Conservation (phyloP, 2,888 invertebrate genomes). For the Reticulitermes lucifugus region DNA sequence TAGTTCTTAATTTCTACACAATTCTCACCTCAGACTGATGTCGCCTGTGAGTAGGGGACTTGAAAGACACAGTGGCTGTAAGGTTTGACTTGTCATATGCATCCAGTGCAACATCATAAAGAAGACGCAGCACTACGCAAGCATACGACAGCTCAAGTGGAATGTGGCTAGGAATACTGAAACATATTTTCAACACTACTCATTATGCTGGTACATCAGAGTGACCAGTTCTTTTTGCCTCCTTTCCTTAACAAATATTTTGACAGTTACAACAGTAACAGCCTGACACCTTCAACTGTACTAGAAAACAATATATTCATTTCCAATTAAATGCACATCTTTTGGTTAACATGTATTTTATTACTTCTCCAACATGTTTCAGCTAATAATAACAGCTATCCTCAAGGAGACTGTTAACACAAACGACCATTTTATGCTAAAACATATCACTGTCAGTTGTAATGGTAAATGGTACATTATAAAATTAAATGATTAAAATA, state of each 20-base stretch:
- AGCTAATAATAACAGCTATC: no score
- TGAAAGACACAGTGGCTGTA: slow-evolving; percentile 62
- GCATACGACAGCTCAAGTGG: slow-evolving; percentile 85
- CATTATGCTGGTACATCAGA: background rate
- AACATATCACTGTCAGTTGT: no score
- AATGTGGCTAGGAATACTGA: slow-evolving; percentile 77
- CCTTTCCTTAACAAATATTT: slow-evolving; percentile 30
- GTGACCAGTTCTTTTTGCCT: background rate
- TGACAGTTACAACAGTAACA: background rate
- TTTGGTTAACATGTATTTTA: no score
- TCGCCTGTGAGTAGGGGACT: slow-evolving; percentile 59
- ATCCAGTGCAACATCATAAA: slow-evolving; percentile 96
- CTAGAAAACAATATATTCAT: no score
- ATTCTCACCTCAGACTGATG: slow-evolving; percentile 49
- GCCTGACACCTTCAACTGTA: no score
- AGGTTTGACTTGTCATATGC: slow-evolving; percentile 91
- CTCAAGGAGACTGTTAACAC: no score
- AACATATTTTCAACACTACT: slow-evolving; percentile 14
- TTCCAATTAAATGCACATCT: no score
- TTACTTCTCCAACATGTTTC: no score
- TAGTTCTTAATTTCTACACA: no score
- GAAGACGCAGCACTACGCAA: slow-evolving; percentile 84
- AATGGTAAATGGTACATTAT: no score
- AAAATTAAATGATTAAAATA: no score
- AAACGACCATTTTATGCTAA: no score